Percentiles rank a stretch among this genome's conserved stretches.
phyloP scores from a whole-genome alignment of 2,797 vertebrate species.

The Pseudocheirus occidentalis region DNA sequence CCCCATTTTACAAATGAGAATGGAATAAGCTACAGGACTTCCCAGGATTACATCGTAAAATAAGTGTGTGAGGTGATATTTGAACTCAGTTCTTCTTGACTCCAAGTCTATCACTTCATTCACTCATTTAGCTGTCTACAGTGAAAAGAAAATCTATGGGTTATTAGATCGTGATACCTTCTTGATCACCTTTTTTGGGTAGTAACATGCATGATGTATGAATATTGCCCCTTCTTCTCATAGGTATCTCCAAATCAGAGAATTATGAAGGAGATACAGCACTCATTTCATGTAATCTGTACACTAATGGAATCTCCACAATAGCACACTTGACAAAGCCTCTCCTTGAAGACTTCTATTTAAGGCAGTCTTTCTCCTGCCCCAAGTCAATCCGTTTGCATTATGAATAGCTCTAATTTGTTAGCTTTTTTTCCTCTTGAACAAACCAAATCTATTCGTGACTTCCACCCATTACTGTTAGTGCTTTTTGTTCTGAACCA shows the following conservation, averaged over 20 bases:
- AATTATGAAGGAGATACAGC: background rate
- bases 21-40: background rate
- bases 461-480: background rate
- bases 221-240: background rate
- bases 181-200: background rate
- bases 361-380: background rate
- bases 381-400: background rate
- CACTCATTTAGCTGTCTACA: background rate
- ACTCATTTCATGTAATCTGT: background rate
- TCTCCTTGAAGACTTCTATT: background rate
- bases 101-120: background rate
- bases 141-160: background rate
- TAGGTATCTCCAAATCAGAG: background rate
- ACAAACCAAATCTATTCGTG: background rate
- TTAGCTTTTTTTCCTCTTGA: background rate
- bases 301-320: background rate
- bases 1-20: background rate
- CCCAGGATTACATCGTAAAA: background rate
- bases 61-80: background rate
- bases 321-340: background rate
- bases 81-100: background rate
- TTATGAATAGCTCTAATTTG: background rate
- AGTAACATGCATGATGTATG: background rate
- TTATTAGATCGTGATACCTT: background rate
- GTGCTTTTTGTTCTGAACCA: background rate